Evolutionary conservation across 2,113 vertebrate species (phyloP), one percentile per base, ranked within the genome.

Genomic region (Sinocyclocheilus rhinocerous): DNA sequence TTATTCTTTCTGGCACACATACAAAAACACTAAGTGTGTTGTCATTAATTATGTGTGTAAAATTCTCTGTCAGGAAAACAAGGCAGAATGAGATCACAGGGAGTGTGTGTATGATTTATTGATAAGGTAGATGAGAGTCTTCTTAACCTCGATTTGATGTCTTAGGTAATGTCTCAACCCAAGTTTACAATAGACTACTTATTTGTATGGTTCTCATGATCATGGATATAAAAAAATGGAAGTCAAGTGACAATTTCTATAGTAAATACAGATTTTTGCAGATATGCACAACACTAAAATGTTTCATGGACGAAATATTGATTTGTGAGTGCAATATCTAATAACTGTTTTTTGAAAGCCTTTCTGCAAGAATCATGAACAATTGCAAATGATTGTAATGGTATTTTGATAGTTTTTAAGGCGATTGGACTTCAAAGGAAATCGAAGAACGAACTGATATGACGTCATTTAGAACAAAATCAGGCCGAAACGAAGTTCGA

Each of bases 11-110:
- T 70, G 65, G 81, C 63, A 70, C 45, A 70, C 20, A 36, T 36
- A 70, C 45, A 70, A 70, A 83, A 70, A 29, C 48, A 15, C 48
- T 83, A 65, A 55, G 48, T 65, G 79, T 70, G 18, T 69, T 55
- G 26, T 70, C 65, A 83, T 70, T 83, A 52, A 65, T 83, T 70
- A n/a, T 55, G 81, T n/a, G 81, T 70, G 45, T 50, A 70, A 33
- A 65, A 26, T 63, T 69, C 22, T 65, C 16, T 67, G 36, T 33
- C 3, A 48, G 59, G 59, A 45, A 65, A 81, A 81, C 59, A 50
- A 70, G 26, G 65, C 20, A 15, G 26, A 83, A 55, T 70, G 81
- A 55, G 81, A 83, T 70, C 61, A 81, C 45, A 9, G 81, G 45
- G 81, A 33, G 81, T 69, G 65, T 70, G 42, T 83, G 26, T 70